These are phyloP conservation scores for Myotis vivesi DNA, from an alignment of 2,797 vertebrate genomes.

Conservation along the genomic window DNA sequence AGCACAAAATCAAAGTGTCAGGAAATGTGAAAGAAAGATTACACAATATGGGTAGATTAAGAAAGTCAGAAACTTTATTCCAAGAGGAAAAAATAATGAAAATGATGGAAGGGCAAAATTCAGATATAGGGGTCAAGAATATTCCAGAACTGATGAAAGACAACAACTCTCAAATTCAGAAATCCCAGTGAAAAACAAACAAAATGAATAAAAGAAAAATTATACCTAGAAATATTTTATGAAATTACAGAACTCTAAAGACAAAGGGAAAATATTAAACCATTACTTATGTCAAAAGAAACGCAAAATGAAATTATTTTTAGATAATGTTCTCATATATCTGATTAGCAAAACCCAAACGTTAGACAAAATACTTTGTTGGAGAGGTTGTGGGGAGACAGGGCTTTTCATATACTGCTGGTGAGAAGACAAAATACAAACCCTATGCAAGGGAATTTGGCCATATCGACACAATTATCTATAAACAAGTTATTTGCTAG, in stretches of 20 bases:
- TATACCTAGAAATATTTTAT: neutral
- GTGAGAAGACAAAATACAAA: neutral
- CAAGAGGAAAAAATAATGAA: neutral
- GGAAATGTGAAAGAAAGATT: neutral
- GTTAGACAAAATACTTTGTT: neutral
- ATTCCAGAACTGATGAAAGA: neutral
- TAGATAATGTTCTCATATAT: neutral
- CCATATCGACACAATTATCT: neutral
- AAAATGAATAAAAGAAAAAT: conserved; percentile 4
- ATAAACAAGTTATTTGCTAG: neutral
- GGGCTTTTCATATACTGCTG: neutral
- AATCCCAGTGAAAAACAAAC: conserved; percentile 17
- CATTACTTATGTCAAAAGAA: conserved; percentile 14
- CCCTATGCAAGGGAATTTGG: neutral
- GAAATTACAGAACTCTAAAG: neutral
- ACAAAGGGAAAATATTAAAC: neutral
- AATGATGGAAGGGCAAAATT: neutral
- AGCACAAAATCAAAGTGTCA: neutral
- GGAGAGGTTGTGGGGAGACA: neutral
- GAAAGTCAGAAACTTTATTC: neutral
- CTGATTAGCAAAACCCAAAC: neutral
- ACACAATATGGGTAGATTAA: neutral
- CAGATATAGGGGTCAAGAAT: neutral
- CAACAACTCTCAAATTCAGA: conserved; percentile 6
- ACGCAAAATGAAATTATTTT: conserved; percentile 15